Evolutionary conservation across 1,140 invertebrate genomes (phyloP), one percentile per base, ranked within the genome.

Genomic region (Holotrichia oblita): DNA sequence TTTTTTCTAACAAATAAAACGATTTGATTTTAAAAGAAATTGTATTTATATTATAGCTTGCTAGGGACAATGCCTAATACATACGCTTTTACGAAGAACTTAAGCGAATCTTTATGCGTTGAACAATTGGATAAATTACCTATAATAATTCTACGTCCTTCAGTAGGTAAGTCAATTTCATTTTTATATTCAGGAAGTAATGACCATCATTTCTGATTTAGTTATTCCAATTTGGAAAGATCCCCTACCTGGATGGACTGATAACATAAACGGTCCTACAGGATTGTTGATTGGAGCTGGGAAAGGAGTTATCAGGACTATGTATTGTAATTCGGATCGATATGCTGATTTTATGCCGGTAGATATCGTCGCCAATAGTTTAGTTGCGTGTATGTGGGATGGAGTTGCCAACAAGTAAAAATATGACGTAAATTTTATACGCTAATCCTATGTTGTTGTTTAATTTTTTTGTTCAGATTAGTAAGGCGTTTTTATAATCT

Each of bases 201-300:
- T 12, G 10, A 17, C 8, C 0, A 7, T 9, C 17, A 2, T 10
- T 9, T 20, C 10, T 69, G 10, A 1, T 12, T 0, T 89, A 91
- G 90, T 95, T 7, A 93, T 94, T 83, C 93, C 94, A 24, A 89
- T 94, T n/a, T 94, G 92, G 91, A 91, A 91, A 80, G 93, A 94
- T 78, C 93, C 93, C 0, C 41, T 82, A 3, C 93, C 93, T 0
- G 95, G 96, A 40, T 99, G 97, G 97, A 97, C 96, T 2, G 96
- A 97, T 84, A 97, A 97, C 83, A 93, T 96, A 77, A 97, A 97
- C 85, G 95, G 95, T 17, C 94, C 95, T 0, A 94, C 93, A 41
- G 95, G 93, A n/a, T 85, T 94, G 0, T 84, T 94, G 6, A 93
- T 93, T 27, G 93, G 91, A 0, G 92, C 92, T 59, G 94, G 95